Evolutionary conservation across 2,113 vertebrate genomes (phyloP).

Genomic region (Nesoenas mayeri): DNA sequence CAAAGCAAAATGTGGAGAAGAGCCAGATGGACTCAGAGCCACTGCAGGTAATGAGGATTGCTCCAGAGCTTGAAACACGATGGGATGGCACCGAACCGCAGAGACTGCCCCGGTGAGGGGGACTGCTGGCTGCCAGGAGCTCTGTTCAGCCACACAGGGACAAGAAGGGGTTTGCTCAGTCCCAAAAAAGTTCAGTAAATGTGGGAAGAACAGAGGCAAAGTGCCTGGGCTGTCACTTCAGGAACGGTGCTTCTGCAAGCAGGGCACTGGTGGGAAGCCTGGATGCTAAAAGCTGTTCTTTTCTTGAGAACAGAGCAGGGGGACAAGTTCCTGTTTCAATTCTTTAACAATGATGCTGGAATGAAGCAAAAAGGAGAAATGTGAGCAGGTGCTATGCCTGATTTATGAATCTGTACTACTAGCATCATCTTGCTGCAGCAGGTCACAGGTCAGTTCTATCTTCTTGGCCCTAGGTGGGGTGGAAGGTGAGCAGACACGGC

Average conservation of each 20-base stretch:
- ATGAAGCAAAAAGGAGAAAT: neutral
- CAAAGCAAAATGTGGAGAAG: accelerated
- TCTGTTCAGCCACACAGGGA: neutral
- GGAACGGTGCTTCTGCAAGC: neutral
- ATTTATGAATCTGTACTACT: neutral
- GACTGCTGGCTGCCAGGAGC: neutral
- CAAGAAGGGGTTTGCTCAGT: neutral
- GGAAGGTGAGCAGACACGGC: neutral
- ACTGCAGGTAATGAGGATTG: neutral
- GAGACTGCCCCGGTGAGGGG: neutral
- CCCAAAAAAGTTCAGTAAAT: neutral
- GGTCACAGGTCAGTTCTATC: neutral
- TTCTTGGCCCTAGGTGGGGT: neutral
- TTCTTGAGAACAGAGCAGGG: neutral
- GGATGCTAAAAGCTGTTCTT: neutral
- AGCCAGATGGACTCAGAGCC: neutral
- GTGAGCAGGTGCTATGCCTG: neutral
- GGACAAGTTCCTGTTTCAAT: neutral
- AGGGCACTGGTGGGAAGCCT: neutral
- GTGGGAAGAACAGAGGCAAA: neutral
- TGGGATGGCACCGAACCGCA: neutral
- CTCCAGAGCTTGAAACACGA: neutral
- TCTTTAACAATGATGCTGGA: neutral
- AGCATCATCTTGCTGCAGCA: neutral
- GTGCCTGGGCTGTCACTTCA: neutral